A percentile compares a stretch with the other conserved stretches of the same genome.
Evolutionary conservation across 2,888 invertebrate species (phyloP).

Genomic region (Aphrophora alni): DNA sequence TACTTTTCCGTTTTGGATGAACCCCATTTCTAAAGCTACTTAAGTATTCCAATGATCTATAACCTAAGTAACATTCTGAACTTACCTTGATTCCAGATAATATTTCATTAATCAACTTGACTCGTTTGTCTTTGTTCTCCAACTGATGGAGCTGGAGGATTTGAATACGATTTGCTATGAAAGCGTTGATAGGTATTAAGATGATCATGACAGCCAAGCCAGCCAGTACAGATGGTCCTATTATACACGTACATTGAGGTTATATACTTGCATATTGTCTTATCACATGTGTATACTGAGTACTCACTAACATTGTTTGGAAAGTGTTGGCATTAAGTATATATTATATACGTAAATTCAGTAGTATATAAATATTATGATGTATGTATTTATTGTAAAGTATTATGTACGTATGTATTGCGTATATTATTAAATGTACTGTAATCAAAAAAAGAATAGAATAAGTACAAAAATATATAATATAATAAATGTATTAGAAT

Average conservation of each 20-base stretch:
- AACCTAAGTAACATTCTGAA: conserved; percentile 66
- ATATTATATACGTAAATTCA: no score
- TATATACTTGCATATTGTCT: no score
- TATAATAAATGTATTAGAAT: no score
- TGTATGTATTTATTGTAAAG: no score
- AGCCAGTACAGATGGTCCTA: conserved; percentile 66
- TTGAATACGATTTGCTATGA: conserved; percentile 59
- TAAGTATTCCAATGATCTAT: conserved; percentile 61
- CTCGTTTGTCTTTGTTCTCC: conserved; percentile 63
- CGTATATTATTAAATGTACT: no score
- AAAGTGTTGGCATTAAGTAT: no score
- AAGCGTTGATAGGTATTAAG: conserved; percentile 62
- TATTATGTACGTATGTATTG: no score
- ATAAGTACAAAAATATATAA: no score
- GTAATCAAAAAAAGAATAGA: no score
- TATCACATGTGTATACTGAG: no score
- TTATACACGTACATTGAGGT: conserved; percentile 31
- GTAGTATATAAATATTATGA: no score
- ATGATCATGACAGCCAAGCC: conserved; percentile 63
- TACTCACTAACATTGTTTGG: no score
- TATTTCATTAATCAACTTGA: conserved; percentile 57
- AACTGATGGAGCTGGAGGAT: conserved; percentile 61
- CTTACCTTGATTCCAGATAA: conserved; percentile 49
- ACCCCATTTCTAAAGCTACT: conserved; percentile 62
- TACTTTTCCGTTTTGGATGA: conserved; percentile 58